Evolutionary conservation across 2,888 invertebrate genomes (phyloP).

Genomic region (Imbricaverruca yamaguchii): DNA sequence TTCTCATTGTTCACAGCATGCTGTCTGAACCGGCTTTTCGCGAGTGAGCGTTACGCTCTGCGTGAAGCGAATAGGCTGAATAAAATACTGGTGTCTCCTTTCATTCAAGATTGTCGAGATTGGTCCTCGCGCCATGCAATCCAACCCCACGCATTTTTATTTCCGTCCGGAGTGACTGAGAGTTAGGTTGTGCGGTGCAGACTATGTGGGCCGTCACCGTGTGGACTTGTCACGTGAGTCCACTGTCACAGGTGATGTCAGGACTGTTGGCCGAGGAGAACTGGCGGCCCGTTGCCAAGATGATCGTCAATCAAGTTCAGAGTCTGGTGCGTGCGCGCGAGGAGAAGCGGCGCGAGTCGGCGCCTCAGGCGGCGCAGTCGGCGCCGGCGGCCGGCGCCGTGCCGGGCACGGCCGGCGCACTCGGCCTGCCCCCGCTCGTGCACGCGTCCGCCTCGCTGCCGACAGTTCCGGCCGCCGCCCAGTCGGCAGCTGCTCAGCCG

Average conservation of each 20-base stretch:
- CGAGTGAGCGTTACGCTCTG: too few relatives aligned
- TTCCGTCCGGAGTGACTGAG: too few relatives aligned
- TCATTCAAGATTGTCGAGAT: too few relatives aligned
- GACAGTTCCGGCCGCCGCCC: not conserved
- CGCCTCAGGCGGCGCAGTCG: not conserved
- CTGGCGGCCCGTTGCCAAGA: constrained; percentile 78
- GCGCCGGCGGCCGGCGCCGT: not conserved
- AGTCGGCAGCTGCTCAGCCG: not conserved
- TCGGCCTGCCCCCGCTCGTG: not conserved
- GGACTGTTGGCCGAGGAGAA: constrained; percentile 94
- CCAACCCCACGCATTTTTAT: too few relatives aligned
- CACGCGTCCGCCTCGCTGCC: not conserved
- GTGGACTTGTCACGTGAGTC: too few relatives aligned
- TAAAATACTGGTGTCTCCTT: too few relatives aligned
- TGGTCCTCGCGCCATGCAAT: too few relatives aligned
- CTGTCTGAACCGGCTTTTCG: too few relatives aligned
- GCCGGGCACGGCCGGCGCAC: not conserved
- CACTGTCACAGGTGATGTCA: constrained; percentile 59
- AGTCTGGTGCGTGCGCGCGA: constrained; percentile 58
- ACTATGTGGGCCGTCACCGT: too few relatives aligned
- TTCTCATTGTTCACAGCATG: too few relatives aligned
- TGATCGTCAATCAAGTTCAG: constrained; percentile 80
- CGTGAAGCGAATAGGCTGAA: too few relatives aligned
- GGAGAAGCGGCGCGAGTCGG: constrained; percentile 44
- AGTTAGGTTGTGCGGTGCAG: too few relatives aligned